These are phyloP conservation scores for Tautogolabrus adspersus DNA, from an alignment of 2,113 vertebrate species.

Conservation along the genomic window DNA sequence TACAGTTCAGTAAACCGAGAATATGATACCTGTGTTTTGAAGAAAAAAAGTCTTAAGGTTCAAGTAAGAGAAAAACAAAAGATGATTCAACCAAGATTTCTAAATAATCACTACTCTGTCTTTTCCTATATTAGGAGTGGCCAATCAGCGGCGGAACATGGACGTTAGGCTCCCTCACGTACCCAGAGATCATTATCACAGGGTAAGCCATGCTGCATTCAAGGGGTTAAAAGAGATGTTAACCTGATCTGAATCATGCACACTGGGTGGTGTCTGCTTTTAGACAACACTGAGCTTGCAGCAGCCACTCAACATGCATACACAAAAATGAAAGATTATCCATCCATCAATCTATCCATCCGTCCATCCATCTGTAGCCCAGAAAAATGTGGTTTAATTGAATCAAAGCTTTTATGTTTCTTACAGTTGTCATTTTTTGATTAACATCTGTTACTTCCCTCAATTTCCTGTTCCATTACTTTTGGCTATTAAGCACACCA, in stretches of 20 bases:
- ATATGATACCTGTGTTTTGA: too few species aligned
- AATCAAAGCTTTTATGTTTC: not conserved
- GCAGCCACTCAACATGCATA: too few species aligned
- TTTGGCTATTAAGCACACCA: not conserved
- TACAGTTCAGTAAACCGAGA: not conserved
- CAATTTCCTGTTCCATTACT: not conserved
- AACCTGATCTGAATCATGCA: conserved; percentile 44
- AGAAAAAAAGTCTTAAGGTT: too few species aligned
- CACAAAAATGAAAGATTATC: too few species aligned
- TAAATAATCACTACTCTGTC: not conserved
- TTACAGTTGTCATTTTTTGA: not conserved
- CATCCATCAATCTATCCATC: too few species aligned
- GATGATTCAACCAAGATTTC: not conserved
- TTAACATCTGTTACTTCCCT: not conserved
- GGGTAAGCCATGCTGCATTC: conserved; percentile 86
- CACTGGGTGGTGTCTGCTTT: conserved; percentile 32
- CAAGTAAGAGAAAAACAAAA: not conserved
- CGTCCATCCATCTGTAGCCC: too few species aligned
- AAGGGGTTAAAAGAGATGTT: conserved; percentile 12
- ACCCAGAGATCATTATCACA: conserved; percentile 97
- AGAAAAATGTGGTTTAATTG: too few species aligned
- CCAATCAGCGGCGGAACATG: conserved; percentile 94
- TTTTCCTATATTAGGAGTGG: conserved; percentile 89
- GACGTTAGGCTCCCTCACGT: conserved; percentile 94
- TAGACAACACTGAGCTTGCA: not conserved